Evolutionary conservation across 2,113 vertebrate species (phyloP).

Genomic region (Geococcyx californianus): DNA sequence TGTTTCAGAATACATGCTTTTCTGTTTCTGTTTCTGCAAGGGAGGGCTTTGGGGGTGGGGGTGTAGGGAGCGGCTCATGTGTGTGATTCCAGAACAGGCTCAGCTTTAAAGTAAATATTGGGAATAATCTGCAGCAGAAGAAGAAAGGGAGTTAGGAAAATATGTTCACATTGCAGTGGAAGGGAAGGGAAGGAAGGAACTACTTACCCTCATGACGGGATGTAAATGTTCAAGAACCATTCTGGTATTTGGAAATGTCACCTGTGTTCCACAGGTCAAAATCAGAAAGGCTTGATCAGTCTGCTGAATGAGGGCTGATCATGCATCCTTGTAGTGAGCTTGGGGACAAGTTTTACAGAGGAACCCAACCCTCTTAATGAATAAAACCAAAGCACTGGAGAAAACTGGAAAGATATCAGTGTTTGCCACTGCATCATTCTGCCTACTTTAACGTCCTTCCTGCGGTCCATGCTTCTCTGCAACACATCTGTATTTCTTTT

Average conservation of each 20-base stretch:
- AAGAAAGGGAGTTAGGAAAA: neutral
- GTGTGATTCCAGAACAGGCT: neutral
- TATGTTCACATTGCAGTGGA: neutral
- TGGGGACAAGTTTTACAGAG: neutral
- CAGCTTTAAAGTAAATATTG: neutral
- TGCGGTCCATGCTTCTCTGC: neutral
- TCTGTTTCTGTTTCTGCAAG: neutral
- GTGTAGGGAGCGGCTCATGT: too few relatives aligned
- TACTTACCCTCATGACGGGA: neutral
- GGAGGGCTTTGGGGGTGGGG: neutral
- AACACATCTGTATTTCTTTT: neutral
- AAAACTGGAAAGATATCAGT: neutral
- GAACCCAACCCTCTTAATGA: neutral
- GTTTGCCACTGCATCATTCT: neutral
- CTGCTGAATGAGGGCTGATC: neutral
- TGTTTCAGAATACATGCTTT: neutral
- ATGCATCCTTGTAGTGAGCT: neutral
- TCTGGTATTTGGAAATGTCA: neutral
- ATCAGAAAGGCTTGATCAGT: neutral
- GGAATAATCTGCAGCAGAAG: neutral
- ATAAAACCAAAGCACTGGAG: neutral
- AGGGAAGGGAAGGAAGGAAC: neutral
- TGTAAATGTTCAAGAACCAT: neutral
- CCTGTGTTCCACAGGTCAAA: neutral
- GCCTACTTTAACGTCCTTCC: neutral